Percentiles rank a stretch among this genome's conserved stretches.
These are phyloP conservation scores for Penelope pileata DNA, from an alignment of 2,113 vertebrate genomes.

Conservation along the genomic window DNA sequence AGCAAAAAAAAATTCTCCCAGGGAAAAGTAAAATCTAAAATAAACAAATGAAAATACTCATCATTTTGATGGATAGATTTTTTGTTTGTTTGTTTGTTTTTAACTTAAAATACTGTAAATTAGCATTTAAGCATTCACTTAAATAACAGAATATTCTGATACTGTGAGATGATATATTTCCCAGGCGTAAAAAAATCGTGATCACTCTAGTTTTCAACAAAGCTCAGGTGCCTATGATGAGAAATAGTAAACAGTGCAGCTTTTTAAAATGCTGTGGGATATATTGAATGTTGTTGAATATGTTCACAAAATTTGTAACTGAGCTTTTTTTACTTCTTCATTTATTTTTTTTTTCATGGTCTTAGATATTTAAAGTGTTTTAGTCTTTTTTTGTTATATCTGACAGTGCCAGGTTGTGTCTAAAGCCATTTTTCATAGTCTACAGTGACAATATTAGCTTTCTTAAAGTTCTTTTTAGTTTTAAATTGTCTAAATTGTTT, in stretches of 20 bases:
- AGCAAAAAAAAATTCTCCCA: neutral
- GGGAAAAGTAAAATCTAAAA: neutral
- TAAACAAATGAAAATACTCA: neutral
- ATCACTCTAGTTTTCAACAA: neutral
- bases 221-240: neutral
- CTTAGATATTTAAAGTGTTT: neutral
- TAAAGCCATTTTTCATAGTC: neutral
- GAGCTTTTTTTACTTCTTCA: neutral
- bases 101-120: neutral
- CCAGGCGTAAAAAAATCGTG: neutral
- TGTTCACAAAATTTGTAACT: neutral
- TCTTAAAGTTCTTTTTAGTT: accelerated
- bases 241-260: neutral
- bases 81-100: neutral
- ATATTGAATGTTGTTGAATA: neutral
- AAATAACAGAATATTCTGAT: neutral
- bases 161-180: neutral
- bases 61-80: neutral
- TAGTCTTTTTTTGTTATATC: neutral
- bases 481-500: neutral
- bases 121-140: neutral
- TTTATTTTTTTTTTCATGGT: neutral
- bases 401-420: neutral
- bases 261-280: neutral
- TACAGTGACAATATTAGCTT: neutral